A percentile compares a stretch with the other conserved stretches of the same genome.
These are phyloP conservation scores for Stenolophus ochropezus DNA, from an alignment of 2,888 invertebrate species.

Conservation along the genomic window DNA sequence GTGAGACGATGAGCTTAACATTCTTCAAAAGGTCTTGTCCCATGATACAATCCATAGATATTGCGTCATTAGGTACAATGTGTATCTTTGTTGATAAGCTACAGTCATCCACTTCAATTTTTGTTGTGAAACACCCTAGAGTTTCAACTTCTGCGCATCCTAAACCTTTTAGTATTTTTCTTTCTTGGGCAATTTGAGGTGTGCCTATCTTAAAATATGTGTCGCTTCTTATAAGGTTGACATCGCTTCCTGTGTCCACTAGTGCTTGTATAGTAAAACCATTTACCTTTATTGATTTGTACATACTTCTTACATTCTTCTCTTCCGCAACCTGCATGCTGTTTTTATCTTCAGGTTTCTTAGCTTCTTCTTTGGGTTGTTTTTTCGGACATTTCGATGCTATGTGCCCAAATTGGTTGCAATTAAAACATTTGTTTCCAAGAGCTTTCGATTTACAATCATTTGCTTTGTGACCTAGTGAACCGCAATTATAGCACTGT, in stretches of 20 bases:
- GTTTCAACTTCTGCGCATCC: background rate
- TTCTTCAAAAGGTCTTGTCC: constrained; percentile 50
- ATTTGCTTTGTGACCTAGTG: constrained; percentile 56
- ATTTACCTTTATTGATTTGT: background rate
- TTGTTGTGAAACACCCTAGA: constrained; percentile 10
- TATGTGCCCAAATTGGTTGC: constrained; percentile 63
- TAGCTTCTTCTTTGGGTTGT: background rate
- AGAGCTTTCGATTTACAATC: constrained; percentile 61
- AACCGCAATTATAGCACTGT: constrained; percentile 64
- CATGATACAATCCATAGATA: constrained; percentile 3
- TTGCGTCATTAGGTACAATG: constrained; percentile 44
- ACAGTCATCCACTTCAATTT: background rate
- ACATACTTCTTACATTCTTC: background rate
- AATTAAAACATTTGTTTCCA: constrained; percentile 64
- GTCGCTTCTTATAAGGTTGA: constrained; percentile 16
- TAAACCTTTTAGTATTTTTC: background rate
- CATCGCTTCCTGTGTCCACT: constrained; percentile 56
- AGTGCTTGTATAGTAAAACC: background rate
- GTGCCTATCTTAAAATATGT: background rate
- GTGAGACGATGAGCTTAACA: too few relatives aligned
- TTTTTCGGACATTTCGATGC: constrained; percentile 46
- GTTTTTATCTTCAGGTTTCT: background rate
- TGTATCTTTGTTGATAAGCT: background rate
- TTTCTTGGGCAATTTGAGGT: background rate
- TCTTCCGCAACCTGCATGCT: background rate